phyloP scores from a whole-genome alignment of 2,113 vertebrate genomes.

The Boleophthalmus pectinirostris region DNA sequence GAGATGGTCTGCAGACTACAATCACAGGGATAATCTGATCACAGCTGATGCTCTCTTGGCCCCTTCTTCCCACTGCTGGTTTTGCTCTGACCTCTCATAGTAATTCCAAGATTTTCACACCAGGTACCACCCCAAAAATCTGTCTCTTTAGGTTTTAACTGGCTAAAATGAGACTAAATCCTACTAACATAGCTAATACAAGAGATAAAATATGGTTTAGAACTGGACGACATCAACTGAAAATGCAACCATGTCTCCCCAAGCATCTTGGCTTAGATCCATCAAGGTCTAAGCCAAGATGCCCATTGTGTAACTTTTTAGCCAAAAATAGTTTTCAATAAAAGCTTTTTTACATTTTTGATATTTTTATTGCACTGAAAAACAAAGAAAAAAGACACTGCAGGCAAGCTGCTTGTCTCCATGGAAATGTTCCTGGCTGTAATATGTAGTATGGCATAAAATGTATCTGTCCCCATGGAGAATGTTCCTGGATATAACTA shows the following conservation, averaged over 20 bases:
- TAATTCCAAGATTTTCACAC: constrained; percentile 10
- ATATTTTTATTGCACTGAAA: no score
- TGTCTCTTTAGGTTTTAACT: neutral
- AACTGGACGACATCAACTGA: neutral
- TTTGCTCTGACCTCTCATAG: constrained; percentile 47
- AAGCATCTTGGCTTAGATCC: no score
- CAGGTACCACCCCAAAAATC: neutral
- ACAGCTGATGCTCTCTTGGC: constrained; percentile 59
- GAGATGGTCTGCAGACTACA: constrained; percentile 62
- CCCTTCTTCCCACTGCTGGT: constrained; percentile 21
- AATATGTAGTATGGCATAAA: no score
- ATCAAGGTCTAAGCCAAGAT: no score
- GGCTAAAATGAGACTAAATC: neutral
- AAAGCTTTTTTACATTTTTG: no score
- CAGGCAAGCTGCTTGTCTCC: no score
- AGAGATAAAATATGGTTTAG: neutral
- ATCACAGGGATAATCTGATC: constrained; percentile 71
- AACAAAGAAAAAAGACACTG: no score
- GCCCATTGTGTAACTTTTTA: no score
- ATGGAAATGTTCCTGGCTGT: no score
- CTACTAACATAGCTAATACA: neutral
- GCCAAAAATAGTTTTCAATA: no score
- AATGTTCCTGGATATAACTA: no score
- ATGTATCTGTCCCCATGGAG: no score
- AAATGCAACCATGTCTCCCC: neutral